phyloP scores from a whole-genome alignment of 1,140 invertebrate species.

The Musca vetustissima region DNA sequence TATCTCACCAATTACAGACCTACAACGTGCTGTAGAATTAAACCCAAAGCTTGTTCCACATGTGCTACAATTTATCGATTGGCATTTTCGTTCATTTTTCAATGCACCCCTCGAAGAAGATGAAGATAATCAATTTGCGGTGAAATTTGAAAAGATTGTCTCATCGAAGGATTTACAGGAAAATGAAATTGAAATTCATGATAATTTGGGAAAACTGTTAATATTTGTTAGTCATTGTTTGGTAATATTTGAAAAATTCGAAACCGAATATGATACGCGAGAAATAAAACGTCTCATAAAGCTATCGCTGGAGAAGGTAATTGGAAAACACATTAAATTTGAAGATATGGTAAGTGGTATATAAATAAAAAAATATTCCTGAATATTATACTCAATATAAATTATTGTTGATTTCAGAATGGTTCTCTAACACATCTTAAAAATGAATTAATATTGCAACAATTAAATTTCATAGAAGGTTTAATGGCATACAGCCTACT shows the following conservation, averaged over 20 bases:
- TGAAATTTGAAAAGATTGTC: constrained; percentile 40
- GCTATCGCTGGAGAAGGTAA: constrained; percentile 37
- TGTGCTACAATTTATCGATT: constrained; percentile 50
- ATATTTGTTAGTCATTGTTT: constrained; percentile 46
- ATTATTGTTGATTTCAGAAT: constrained; percentile 22
- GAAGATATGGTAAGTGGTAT: constrained; percentile 42
- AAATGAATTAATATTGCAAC: constrained; percentile 42
- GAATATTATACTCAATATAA: too few relatives aligned
- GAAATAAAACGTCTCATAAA: constrained; percentile 41
- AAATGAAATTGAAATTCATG: constrained; percentile 40
- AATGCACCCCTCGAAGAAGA: constrained; percentile 31
- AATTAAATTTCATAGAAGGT: constrained; percentile 49
- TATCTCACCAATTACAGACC: constrained; percentile 32
- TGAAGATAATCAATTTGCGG: constrained; percentile 28
- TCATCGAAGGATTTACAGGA: constrained; percentile 32
- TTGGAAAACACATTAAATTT: constrained; percentile 37
- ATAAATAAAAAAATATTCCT: too few relatives aligned
- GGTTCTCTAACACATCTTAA: constrained; percentile 34
- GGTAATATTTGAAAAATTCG: constrained; percentile 37
- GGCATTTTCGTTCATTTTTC: constrained; percentile 50
- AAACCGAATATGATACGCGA: constrained; percentile 40
- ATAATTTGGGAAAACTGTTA: constrained; percentile 46
- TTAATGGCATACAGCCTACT: constrained; percentile 43
- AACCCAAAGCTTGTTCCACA: constrained; percentile 51
- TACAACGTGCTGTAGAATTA: constrained; percentile 49